These are phyloP conservation scores for Anableps anableps DNA, from an alignment of 2,797 vertebrate genomes.

Conservation along the genomic window DNA sequence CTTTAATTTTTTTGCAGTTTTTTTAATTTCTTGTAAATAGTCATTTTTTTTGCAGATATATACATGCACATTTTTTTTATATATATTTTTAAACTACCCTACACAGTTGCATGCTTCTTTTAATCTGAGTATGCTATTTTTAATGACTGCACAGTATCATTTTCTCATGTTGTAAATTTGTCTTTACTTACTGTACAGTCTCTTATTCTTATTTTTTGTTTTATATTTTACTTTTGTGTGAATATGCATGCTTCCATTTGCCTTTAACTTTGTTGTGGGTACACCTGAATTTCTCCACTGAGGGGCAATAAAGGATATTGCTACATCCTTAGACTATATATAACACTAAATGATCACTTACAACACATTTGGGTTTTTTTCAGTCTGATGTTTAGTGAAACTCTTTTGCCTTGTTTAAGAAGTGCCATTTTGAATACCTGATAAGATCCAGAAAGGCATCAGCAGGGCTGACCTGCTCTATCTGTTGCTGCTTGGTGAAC, in stretches of 20 bases:
- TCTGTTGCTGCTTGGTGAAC: constrained; percentile 88
- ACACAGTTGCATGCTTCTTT: not conserved
- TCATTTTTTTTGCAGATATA: not conserved
- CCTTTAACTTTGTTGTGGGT: not conserved
- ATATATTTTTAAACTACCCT: not conserved
- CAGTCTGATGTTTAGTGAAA: not conserved
- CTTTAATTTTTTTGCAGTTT: not conserved
- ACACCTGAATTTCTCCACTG: not conserved
- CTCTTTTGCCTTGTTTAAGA: constrained; percentile 6
- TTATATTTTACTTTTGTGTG: not conserved
- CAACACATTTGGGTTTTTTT: not conserved
- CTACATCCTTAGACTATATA: not conserved
- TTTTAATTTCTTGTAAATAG: not conserved
- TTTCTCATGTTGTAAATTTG: not conserved
- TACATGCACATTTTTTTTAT: not conserved
- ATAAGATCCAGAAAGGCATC: constrained; percentile 98
- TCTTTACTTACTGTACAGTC: not conserved
- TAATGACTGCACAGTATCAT: not conserved
- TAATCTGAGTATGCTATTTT: not conserved
- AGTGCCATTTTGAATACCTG: constrained; percentile 80
- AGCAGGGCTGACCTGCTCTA: constrained; percentile 90
- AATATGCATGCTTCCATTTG: not conserved
- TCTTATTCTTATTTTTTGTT: not conserved
- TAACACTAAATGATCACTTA: not conserved
- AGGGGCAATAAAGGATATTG: not conserved